Evolutionary conservation across 2,113 vertebrate species (phyloP).

Genomic region (Melanocharis versteri): DNA sequence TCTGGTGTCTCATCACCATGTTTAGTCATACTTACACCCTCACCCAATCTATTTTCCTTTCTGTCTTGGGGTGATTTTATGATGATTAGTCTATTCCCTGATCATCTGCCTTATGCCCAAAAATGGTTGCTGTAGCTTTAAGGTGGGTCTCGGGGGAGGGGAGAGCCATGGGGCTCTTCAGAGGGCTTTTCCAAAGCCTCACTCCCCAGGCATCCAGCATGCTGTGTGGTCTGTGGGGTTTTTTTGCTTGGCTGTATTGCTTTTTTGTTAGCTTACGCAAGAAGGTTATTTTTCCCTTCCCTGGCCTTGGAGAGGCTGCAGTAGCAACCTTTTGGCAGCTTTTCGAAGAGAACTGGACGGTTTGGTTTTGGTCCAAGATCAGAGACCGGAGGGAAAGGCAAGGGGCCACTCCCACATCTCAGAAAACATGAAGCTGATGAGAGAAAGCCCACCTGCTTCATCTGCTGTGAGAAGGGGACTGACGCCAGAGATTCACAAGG

Average conservation of each 20-base stretch:
- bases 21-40: not conserved
- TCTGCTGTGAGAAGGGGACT: not conserved
- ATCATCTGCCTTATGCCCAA: not conserved
- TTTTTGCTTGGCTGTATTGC: not conserved
- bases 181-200: not conserved
- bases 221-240: accelerated
- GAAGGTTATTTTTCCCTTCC: not conserved
- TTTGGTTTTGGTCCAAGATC: not conserved
- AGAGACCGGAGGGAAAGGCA: accelerated
- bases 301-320: not conserved
- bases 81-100: not conserved
- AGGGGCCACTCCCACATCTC: too few relatives aligned
- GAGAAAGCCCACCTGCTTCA: not conserved
- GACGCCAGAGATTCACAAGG: not conserved
- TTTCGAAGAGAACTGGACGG: not conserved
- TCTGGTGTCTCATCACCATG: too few relatives aligned
- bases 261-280: not conserved
- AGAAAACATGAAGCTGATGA: not conserved
- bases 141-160: accelerated
- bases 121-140: not conserved
- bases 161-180: not conserved
- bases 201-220: accelerated
- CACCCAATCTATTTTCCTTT: not conserved
- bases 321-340: accelerated
- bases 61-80: not conserved